Conservation (phyloP, 1,140 invertebrate species). For the Calosoma granatense region DNA sequence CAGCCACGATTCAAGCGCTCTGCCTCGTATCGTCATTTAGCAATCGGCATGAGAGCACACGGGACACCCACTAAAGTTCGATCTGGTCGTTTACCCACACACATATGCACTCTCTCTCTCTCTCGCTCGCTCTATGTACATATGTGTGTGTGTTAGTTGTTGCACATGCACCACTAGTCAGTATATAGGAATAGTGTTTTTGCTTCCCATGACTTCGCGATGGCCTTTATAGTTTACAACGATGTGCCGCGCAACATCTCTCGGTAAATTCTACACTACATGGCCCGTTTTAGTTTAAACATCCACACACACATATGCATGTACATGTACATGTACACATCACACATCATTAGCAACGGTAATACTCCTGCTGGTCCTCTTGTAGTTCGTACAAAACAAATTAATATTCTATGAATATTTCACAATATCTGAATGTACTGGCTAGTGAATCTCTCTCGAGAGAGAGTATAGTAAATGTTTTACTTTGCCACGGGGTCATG, state of each 20-base stretch:
- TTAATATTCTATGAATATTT: no score
- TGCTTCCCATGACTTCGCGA: background rate
- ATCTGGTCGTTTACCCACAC: background rate
- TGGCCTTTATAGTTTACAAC: background rate
- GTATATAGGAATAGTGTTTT: background rate
- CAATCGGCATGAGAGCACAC: background rate
- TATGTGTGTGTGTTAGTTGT: background rate
- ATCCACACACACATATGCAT: no score
- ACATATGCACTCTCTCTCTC: background rate
- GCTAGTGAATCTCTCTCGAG: no score
- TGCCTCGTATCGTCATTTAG: background rate
- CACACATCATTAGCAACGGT: no score
- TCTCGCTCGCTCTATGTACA: no score
- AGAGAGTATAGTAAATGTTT: no score
- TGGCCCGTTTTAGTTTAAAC: no score
- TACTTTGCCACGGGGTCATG: no score
- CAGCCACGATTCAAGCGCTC: background rate
- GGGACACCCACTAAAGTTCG: background rate
- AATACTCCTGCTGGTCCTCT: no score
- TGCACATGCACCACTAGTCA: background rate
- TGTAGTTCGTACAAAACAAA: no score
- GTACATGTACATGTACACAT: no score
- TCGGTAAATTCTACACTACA: background rate
- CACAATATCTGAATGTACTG: no score
- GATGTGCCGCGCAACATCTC: background rate